Conservation (phyloP, 1,140 invertebrate genomes). For the Laupala kohalensis region DNA sequence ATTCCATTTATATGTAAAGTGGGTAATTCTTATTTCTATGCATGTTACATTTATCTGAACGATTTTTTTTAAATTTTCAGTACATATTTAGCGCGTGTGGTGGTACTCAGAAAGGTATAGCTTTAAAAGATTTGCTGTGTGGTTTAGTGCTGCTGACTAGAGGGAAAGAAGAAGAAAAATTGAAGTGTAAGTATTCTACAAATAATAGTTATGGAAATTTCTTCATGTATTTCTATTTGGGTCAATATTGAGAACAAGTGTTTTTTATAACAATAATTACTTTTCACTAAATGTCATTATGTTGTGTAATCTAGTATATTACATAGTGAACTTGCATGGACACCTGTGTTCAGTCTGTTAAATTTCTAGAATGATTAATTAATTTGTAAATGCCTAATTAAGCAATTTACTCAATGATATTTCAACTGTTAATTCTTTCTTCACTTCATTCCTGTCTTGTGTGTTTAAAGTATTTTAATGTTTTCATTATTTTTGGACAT, state of each 20-base stretch:
- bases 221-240: background rate
- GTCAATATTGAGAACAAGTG: background rate
- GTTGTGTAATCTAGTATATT: background rate
- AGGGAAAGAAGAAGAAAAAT: slow-evolving; percentile 70
- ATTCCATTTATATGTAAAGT: background rate
- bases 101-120: slow-evolving; percentile 63
- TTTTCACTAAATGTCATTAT: background rate
- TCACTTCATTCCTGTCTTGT: background rate
- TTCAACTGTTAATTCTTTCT: too few species aligned
- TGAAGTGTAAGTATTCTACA: slow-evolving; percentile 49
- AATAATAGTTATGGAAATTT: background rate
- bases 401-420: too few species aligned
- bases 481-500: background rate
- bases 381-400: too few species aligned
- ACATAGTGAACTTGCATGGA: too few species aligned
- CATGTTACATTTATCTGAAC: background rate
- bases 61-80: slow-evolving; percentile 27
- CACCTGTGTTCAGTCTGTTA: too few species aligned
- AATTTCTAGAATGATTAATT: too few species aligned
- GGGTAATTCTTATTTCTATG: background rate
- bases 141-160: slow-evolving; percentile 71
- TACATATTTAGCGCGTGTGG: slow-evolving; percentile 69
- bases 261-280: background rate
- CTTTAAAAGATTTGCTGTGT: slow-evolving; percentile 67
- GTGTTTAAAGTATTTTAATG: background rate